Base-by-base conservation (phyloP, 2,888 invertebrate genomes). In the Liodrosophila aerea region DNA sequence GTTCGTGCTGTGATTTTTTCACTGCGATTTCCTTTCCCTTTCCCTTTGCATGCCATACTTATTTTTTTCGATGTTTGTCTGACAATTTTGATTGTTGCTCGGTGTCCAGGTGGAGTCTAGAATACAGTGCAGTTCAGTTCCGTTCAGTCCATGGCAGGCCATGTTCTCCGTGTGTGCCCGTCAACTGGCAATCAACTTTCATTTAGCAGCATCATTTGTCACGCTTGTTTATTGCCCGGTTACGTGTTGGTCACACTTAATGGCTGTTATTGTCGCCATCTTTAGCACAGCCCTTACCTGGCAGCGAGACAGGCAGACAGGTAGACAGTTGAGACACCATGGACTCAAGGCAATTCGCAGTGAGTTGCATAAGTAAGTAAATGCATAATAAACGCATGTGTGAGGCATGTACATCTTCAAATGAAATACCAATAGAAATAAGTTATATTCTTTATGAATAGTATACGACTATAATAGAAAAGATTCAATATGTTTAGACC, bases 201-300 rank as follows among this genome's bases (percentile, higher is more conserved):
- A 88, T 88, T 88, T 88, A 88, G 88, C 87, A 87, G 87, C 87
- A 88, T 89, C 88, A 88, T 88, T 88, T 89, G 88, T 89, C 89
- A 88, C 87, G 85, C 82, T 83, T 87, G 77, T 87, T 87, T 87
- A 85, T 85, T 80, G 78, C 78, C 78, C 76, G 65, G 75, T 74
- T 78, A 78, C 81, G 78, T 78, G 78, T 67, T 78, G 78, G 76
- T 61, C 81, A 71, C 60, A 72, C 69, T 81, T 76, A 81, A 81
- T 78, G 78, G 73, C 66, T 78, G 78, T 76, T 78, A 78, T 78
- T 81, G 81, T 78, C 69, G 47, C 47, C 46, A 29, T 54, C 31
- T 40, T 39, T 1, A 8, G 7, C 7, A 12, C 2, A 0, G 9
- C 1, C 45, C n/a, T n/a, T n/a, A n/a, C n/a, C n/a, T n/a, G n/a